Conservation (phyloP, 2,113 vertebrate genomes). For the Setophaga petechia region DNA sequence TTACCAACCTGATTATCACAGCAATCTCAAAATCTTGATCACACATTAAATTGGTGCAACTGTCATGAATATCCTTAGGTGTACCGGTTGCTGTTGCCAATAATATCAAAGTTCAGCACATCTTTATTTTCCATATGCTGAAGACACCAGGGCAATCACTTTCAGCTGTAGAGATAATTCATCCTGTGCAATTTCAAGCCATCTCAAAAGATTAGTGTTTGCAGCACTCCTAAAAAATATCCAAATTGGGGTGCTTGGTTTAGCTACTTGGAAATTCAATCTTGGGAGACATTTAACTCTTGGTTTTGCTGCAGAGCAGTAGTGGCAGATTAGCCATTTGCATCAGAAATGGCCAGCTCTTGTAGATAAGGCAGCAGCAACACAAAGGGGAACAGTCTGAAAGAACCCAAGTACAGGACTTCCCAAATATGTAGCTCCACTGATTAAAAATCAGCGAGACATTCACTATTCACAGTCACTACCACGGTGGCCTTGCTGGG, state of each 20-base stretch:
- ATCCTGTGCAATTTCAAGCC: background rate
- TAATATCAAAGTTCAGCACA: background rate
- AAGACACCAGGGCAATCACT: background rate
- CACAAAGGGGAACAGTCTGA: background rate
- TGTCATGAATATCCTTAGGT: background rate
- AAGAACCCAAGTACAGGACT: background rate
- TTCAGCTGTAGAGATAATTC: background rate
- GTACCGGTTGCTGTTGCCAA: background rate
- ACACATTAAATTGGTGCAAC: background rate
- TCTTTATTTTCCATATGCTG: background rate
- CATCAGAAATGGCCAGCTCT: background rate
- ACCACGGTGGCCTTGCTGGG: background rate
- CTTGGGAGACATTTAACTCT: background rate
- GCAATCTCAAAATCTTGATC: conserved; percentile 30
- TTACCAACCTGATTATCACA: conserved; percentile 18
- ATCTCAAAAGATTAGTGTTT: background rate
- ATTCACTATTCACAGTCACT: background rate
- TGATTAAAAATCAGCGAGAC: background rate
- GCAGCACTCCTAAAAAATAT: background rate
- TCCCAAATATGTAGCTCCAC: background rate
- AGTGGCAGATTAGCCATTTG: background rate
- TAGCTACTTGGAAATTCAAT: background rate
- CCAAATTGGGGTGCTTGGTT: background rate
- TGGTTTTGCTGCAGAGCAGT: background rate
- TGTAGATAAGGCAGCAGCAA: background rate